Evolutionary conservation across 2,113 vertebrate species (phyloP), one percentile per base, ranked within the genome.

Genomic region (Plecotus auritus): DNA sequence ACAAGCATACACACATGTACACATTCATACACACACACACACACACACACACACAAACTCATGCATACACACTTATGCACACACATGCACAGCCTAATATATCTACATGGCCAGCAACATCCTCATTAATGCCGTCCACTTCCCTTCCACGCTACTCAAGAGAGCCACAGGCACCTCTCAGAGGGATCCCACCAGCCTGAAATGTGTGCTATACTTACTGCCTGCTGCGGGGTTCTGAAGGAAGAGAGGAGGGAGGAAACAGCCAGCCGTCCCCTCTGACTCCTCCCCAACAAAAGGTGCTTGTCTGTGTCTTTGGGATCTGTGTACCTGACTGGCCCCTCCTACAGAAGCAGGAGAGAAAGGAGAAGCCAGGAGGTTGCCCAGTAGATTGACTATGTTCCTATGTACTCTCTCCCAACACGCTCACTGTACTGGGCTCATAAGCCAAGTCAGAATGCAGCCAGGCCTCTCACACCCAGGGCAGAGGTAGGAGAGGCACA

Each of bases 181-280:
- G 40, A 61, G 22, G 30, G 11, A 59, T 9, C 30, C 56, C 14
- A 28, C 45, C 28, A 37, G 69, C 45, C 56, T 16, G 4, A 1
- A 35, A 22, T 0, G 2, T 20, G 2, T 20, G 76, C 61, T 14
- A 18, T 14, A 18, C 72, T 3, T 20, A 13, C 40, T 3, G 22
- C 28, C 40, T 1, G 2, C 13, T 7, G 0, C 0, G 9, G 9
- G 45, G 13, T 20, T 56, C 88, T 11, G 16, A 37, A 56, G 18
- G 82, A 81, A 5, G 59, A 82, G 23, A 85, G n/a, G 14, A 85
- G 18, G 35, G 4, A 87, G 22, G 45, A 28, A 47, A 49, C 30
- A 30, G 14, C 59, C 66, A 7, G 4, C 7, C 5, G 12, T 7
- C 26, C 6, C 4, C 40, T 20, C 59, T 49, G 23, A 54, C 37